Base-by-base conservation (phyloP, 1,140 invertebrate species). In the Chrysomallon squamiferum region DNA sequence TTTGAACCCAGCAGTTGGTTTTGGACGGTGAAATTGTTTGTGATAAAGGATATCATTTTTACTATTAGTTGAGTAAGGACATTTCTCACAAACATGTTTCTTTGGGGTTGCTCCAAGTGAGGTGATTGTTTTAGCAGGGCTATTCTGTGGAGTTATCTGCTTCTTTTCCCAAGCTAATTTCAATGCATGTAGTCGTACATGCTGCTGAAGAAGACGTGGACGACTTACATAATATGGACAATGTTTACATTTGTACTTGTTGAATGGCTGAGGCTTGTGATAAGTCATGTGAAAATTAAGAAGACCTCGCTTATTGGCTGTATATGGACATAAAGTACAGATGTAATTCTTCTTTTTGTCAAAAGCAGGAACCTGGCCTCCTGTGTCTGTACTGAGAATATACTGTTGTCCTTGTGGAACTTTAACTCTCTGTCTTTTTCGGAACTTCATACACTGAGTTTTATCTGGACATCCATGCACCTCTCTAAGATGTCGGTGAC, bases 1-100 rank as follows among this genome's bases (percentile, higher is more conserved):
- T 80, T 93, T 92, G 83, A 92, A 94, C 29, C 90, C 90, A 29
- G 81, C 80, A n/a, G 76, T 72, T 11, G 76, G 72, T 59, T 90
- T 88, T 6, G 91, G 89, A 45, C 91, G 88, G 78, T 95, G 93
- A 77, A 95, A 92, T 79, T 95, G 92, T 72, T 92, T 91, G 73
- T 95, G 93, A 80, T 94, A 93, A 69, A 92, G 88, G 75, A 91
- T 93, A 79, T 95, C 93, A 47, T 92, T 92, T 81, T 93, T 93
- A 77, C 91, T 93, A 76, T 93, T 92, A 30, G 76, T 76, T 20
- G 72, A 66, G 72, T 79, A 77, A 11, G 83, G 77, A 79, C 82
- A 80, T 73, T 79, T 85, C 69, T 74, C 82, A 83, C 80, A 88
- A 73, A 18, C 80, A 57, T 71, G 78, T n/a, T 72, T 58, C 49